These are phyloP conservation scores for Martes martes DNA, from an alignment of 2,113 vertebrate species.

Conservation along the genomic window DNA sequence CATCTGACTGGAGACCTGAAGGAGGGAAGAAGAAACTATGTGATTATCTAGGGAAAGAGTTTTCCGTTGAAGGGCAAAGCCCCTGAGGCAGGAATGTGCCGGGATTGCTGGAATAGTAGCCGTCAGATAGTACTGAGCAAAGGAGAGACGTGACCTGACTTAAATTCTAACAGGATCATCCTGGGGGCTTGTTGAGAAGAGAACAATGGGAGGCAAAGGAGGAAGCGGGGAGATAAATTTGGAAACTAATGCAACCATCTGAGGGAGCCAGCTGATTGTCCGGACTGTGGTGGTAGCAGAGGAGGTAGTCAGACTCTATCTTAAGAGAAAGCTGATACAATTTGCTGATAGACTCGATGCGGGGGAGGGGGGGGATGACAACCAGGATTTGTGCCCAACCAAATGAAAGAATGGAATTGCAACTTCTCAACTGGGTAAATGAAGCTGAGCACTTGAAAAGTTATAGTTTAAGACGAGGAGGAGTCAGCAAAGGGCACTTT, in stretches of 20 bases:
- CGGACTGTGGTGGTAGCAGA: background rate
- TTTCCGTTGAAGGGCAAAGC: background rate
- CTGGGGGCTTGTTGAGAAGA: background rate
- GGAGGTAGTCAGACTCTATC: background rate
- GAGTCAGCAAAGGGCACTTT: background rate
- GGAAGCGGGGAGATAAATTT: background rate
- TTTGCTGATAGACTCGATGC: background rate
- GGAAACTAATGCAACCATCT: background rate
- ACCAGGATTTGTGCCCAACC: background rate
- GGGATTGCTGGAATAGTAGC: background rate
- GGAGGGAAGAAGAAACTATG: background rate
- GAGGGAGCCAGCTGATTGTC: background rate
- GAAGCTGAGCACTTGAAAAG: too few relatives aligned
- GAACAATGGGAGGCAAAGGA: background rate
- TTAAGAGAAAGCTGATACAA: background rate
- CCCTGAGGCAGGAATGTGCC: background rate
- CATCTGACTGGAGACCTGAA: background rate
- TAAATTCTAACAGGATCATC: background rate
- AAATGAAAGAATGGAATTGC: background rate
- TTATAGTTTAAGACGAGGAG: background rate
- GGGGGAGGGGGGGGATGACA: background rate
- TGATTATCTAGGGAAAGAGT: background rate
- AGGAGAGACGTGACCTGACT: background rate
- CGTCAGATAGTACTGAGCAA: background rate
- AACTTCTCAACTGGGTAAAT: background rate